Base-by-base conservation (phyloP, 2,888 invertebrate species). In the Tachina lurida region DNA sequence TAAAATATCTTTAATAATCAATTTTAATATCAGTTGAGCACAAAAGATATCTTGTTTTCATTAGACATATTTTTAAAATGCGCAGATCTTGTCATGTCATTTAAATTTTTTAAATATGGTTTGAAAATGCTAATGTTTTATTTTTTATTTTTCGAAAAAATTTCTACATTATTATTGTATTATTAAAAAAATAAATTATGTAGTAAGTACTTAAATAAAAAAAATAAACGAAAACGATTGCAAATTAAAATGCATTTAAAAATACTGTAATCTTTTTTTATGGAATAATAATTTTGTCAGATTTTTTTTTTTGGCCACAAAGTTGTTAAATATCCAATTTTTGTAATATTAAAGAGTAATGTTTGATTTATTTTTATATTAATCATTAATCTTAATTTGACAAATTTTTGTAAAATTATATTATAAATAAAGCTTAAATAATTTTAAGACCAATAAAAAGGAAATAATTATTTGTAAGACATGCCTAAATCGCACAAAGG, bases 391-490 rank as follows among this genome's bases (percentile, higher is more conserved):
- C 1, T 9, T 17, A 31, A 54, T 54, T 41, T 70, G 15, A 39
- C n/a, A 52, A 19, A 62, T 49, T 12, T 60, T 31, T 39, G 58
- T 39, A 68, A 47, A 60, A 13, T n/a, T 60, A 41, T 9, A n/a
- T 75, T 63, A 3, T 75, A 43, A 58, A 56, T 71, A 45, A n/a
- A 56, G 70, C 15, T 71, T 47, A 45, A 41, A 43, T 1, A 52
- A 74, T 74, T 31, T 62, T 19, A 56, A 54, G 17, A 54, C 45
- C 17, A 54, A 75, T 54, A 49, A 77, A 43, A 19, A 22, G 22
- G 22, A 45, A 65, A 49, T 4, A 41, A 74, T 52, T 52, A 41
- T 75, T 65, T 63, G 47, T 67, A 45, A 67, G 54, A 65, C 67
- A 39, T 58, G 47, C 56, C 17, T 56, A 22, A 76, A 31, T 7